Base-by-base conservation (phyloP, 1,140 invertebrate genomes). In the Phenacoccus solenopsis region DNA sequence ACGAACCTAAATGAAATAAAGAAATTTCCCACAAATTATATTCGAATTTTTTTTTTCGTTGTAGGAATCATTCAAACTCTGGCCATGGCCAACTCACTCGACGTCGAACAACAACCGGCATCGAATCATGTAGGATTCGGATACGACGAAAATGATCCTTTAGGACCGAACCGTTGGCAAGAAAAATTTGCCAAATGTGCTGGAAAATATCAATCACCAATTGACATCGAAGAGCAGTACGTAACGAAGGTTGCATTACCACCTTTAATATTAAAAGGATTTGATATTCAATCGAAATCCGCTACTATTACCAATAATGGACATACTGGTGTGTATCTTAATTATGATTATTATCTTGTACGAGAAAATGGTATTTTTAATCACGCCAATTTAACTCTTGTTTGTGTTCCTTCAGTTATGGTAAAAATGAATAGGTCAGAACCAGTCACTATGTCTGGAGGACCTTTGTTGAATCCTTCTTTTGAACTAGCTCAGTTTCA, bases 401-500 rank as follows among this genome's bases (percentile, higher is more conserved):
- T 68, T 38, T 67, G 32, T 67, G 30, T 73, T 75, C 38, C 72
- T 49, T 71, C 70, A 76, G 75, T 76, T 64, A 69, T 75, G 61
- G 32, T 76, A 21, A 67, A 74, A 67, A 69, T 75, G 4, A 75
- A 76, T 61, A 70, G 57, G 20, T 56, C 71, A 1, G 12, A 25
- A 7, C 72, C 72, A 1, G 71, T 73, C 12, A 71, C 69, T 27
- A 78, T 90, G 22, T 78, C 79, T 7, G 88, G 87, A 10, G 90
- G 90, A 0, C 90, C 90, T 0, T 80, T 91, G 5, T 79, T 84
- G 0, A 82, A 83, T 0, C 83, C 85, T 27, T 78, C 79, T 12
- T 96, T 93, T 75, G 78, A 85, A 30, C 91, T 96, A 73, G 84
- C 84, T 24, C 93, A 95, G 71, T 79, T 93, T 73, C 90, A 93